These are phyloP conservation scores for Hoplostethus atlanticus DNA, from an alignment of 2,797 vertebrate species.

Conservation along the genomic window DNA sequence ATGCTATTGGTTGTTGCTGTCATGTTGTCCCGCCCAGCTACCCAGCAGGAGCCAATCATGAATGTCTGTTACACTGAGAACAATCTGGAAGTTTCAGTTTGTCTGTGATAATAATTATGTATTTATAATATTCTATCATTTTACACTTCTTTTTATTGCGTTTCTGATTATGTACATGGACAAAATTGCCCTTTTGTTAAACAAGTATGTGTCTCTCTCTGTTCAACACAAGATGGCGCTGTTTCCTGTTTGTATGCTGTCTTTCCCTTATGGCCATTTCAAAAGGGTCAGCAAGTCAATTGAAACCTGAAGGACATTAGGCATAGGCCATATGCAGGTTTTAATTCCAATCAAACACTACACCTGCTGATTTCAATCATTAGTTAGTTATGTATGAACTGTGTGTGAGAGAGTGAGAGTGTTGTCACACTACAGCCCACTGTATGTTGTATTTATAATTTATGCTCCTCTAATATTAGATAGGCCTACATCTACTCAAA, in stretches of 20 bases:
- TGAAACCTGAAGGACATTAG: too few relatives aligned
- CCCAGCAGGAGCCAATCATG: conserved; percentile 48
- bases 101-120: not conserved
- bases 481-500: conserved; percentile 25
- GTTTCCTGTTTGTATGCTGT: conserved; percentile 15
- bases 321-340: too few relatives aligned
- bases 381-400: too few relatives aligned
- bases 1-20: conserved; percentile 47
- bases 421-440: not conserved
- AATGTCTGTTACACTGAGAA: not conserved
- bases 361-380: too few relatives aligned
- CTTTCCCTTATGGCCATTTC: not conserved
- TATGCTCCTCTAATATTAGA: conserved; percentile 15
- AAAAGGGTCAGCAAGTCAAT: not conserved
- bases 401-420: too few relatives aligned
- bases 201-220: not conserved
- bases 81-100: not conserved
- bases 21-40: conserved; percentile 23
- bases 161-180: too few relatives aligned
- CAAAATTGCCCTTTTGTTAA: not conserved
- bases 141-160: too few relatives aligned
- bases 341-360: too few relatives aligned
- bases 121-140: not conserved
- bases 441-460: conserved; percentile 21
- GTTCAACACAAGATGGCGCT: conserved; percentile 63